Evolutionary conservation across 2,797 vertebrate genomes (phyloP).

Genomic region (Parambassis ranga): DNA sequence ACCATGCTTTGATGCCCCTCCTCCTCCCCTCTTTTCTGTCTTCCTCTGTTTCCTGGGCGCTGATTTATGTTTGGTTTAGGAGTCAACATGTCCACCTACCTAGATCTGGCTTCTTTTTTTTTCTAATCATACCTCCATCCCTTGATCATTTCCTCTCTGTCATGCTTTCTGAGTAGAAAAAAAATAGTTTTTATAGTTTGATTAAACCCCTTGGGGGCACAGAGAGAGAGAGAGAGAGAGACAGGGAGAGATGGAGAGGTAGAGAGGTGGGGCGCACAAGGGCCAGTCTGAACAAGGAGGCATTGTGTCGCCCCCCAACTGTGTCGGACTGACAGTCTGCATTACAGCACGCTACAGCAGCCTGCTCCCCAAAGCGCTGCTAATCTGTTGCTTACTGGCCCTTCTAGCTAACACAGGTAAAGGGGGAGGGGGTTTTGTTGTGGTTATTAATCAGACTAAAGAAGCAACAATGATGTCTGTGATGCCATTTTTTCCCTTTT

Average conservation of each 20-base stretch:
- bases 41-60: constrained; percentile 48
- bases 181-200: constrained; percentile 44
- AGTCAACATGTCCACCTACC: constrained; percentile 46
- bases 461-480: no score
- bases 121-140: constrained; percentile 13
- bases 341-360: constrained; percentile 73
- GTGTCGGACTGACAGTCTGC: constrained; percentile 73
- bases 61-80: constrained; percentile 70
- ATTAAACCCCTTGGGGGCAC: constrained; percentile 53
- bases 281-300: constrained; percentile 74
- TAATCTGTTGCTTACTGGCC: constrained; percentile 66
- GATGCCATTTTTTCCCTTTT: not conserved
- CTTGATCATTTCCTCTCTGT: not conserved
- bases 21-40: constrained; percentile 23
- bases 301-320: constrained; percentile 77
- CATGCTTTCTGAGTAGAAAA: not conserved
- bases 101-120: constrained; percentile 35
- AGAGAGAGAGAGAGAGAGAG: constrained; percentile 14
- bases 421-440: constrained; percentile 16
- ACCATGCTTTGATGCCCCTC: constrained; percentile 69
- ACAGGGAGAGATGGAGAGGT: constrained; percentile 51
- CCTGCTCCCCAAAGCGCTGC: constrained; percentile 59
- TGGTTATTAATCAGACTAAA: no score
- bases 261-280: constrained; percentile 58
- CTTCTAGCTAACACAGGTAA: constrained; percentile 56